Conservation (phyloP, 2,888 invertebrate genomes). For the Blomia tropicalis region DNA sequence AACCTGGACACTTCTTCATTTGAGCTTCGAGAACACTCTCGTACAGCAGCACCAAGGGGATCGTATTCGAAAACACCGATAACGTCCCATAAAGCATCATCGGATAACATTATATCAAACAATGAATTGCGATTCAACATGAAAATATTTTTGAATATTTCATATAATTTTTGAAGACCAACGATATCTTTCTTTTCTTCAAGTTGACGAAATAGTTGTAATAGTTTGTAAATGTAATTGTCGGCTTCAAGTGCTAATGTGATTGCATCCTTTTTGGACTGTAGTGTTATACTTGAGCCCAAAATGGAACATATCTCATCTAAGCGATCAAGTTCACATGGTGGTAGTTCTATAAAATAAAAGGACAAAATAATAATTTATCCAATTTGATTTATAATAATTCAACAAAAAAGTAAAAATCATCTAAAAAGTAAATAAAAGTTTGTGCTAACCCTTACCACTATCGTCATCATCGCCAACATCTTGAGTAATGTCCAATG, state of each 20-base stretch:
- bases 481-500: slow-evolving; percentile 91
- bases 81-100: slow-evolving; percentile 56
- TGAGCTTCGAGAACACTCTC: not conserved
- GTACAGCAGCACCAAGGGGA: slow-evolving; percentile 40
- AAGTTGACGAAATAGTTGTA: slow-evolving; percentile 87
- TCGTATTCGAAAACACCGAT: slow-evolving; percentile 98
- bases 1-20: not conserved
- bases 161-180: slow-evolving; percentile 80
- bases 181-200: slow-evolving; percentile 90
- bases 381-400: not conserved
- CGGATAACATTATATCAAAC: slow-evolving; percentile 93
- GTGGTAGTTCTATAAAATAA: slow-evolving; percentile 58
- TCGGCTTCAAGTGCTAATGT: slow-evolving; percentile 82
- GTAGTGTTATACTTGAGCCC: slow-evolving; percentile 69
- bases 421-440: not conserved
- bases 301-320: slow-evolving; percentile 83
- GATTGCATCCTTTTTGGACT: slow-evolving; percentile 79
- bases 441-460: slow-evolving; percentile 30
- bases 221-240: slow-evolving; percentile 81
- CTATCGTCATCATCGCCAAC: slow-evolving; percentile 91
- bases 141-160: slow-evolving; percentile 97
- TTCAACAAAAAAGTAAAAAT: not conserved
- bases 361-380: not conserved
- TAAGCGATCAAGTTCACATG: slow-evolving; percentile 77
- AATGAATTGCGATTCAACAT: slow-evolving; percentile 89